Percentiles rank a stretch among this genome's conserved stretches.
Conservation (phyloP, 2,797 vertebrate species). For the Antrozous pallidus region DNA sequence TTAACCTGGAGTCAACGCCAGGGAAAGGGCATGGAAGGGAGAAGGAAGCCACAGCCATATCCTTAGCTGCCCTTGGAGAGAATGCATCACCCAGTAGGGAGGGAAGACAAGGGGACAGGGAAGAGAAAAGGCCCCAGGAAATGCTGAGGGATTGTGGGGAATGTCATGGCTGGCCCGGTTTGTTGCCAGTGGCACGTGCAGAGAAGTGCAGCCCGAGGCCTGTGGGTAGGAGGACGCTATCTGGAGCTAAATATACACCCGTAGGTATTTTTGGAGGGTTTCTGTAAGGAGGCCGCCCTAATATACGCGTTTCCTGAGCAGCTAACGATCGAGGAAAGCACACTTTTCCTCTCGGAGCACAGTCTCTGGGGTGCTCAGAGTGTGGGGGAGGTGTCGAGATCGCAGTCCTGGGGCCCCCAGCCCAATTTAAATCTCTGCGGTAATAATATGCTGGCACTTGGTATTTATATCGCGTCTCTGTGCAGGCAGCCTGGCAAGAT, state of each 20-base stretch:
- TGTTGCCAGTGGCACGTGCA: neutral
- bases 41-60: neutral
- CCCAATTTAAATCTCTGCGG: slow-evolving; percentile 37
- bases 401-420: neutral
- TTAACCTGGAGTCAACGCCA: neutral
- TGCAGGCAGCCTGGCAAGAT: neutral
- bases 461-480: slow-evolving; percentile 6
- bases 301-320: slow-evolving; percentile 56
- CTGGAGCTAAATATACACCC: slow-evolving; percentile 69
- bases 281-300: slow-evolving; percentile 62
- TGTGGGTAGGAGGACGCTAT: slow-evolving; percentile 60
- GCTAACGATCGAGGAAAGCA: slow-evolving; percentile 73
- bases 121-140: neutral
- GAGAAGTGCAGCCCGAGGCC: slow-evolving; percentile 21
- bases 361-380: slow-evolving; percentile 38
- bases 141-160: accelerated
- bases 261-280: slow-evolving; percentile 58
- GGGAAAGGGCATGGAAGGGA: neutral
- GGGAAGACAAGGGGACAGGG: neutral
- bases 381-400: slow-evolving; percentile 56
- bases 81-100: neutral
- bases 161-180: neutral
- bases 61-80: neutral
- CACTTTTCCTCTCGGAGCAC: slow-evolving; percentile 19
- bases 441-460: slow-evolving; percentile 26